Evolutionary conservation across 2,797 vertebrate genomes (phyloP), one percentile per base, ranked within the genome.

Genomic region (Crocodylus rhombifer): DNA sequence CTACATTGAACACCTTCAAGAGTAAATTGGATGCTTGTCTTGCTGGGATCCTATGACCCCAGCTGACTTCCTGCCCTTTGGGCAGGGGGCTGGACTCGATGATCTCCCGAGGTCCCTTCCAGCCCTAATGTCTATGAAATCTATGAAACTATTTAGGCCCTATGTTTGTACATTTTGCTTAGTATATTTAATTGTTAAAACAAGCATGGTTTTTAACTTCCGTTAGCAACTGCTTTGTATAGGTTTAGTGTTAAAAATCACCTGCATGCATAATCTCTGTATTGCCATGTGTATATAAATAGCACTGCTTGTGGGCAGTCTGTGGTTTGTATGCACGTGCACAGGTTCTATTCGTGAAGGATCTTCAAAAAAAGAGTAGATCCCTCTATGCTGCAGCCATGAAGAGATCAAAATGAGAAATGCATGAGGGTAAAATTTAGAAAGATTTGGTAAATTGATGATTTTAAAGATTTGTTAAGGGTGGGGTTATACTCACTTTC

Each of bases 271-370:
- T 6, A 21, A 23, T 88, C 42, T 51, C 42, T 51, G 42, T 51
- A 51, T 51, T 51, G 42, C 10, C 42, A 11, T 51, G 10, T 51
- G 42, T 51, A 23, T 69, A 69, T 74, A 33, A 6, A 26, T 56
- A 20, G 33, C 79, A 7, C 20, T 76, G 55, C 81, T 87, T 84
- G 78, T 87, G 85, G 75, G 56, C 63, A 55, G 69, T 36, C 75
- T 92, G 87, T 83, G 87, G 73, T 91, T 87, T 84, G 14, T 83
- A 4, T 64, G 23, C 25, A 14, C 33, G 71, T 73, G 21, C 36
- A 79, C 55, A 75, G 30, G 30, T 80, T 63, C 12, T 88, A 33
- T 62, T 89, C 76, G 14, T 36, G 67, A 33, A 88, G 33, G 80
- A 67, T 65, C 76, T 88, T 75, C 21, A 42, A 18, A 77, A 69